Conservation (phyloP, 2,888 invertebrate genomes). For the Eupeodes latifasciatus region DNA sequence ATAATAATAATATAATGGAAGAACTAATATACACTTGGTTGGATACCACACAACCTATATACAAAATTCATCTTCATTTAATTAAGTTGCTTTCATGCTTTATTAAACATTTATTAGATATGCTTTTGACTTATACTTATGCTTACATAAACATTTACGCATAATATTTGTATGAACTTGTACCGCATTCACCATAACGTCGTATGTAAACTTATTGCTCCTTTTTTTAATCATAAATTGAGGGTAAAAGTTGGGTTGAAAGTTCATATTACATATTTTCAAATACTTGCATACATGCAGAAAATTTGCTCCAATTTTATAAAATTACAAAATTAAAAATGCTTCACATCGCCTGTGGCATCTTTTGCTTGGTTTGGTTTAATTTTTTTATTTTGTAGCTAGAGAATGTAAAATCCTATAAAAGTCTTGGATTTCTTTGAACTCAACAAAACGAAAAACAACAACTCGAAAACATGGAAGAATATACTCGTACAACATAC, state of each 20-base stretch:
- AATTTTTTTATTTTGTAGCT: background rate
- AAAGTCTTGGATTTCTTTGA: slow-evolving; percentile 39
- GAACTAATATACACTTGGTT: background rate
- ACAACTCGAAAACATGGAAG: slow-evolving; percentile 19
- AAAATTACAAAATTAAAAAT: slow-evolving; percentile 23
- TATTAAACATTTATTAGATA: slow-evolving; percentile 20
- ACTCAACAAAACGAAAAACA: slow-evolving; percentile 22
- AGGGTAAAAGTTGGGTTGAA: slow-evolving; percentile 3
- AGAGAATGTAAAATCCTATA: slow-evolving; percentile 40
- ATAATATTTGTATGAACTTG: background rate
- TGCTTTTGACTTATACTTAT: slow-evolving; percentile 30
- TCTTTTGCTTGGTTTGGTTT: slow-evolving; percentile 71
- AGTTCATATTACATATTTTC: background rate
- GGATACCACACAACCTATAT: background rate
- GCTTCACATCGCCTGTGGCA: slow-evolving; percentile 64
- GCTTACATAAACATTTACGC: slow-evolving; percentile 1
- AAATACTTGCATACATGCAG: background rate
- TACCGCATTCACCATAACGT: slow-evolving; percentile 3
- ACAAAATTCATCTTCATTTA: slow-evolving; percentile 11
- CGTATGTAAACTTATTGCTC: background rate
- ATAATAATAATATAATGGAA: background rate
- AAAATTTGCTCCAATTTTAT: slow-evolving; percentile 44
- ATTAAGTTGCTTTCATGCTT: slow-evolving; percentile 41
- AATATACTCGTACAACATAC: slow-evolving; percentile 25
- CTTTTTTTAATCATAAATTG: slow-evolving; percentile 16